Evolutionary conservation across 1,140 invertebrate species (phyloP).

Genomic region (Berghia stephanieae): DNA sequence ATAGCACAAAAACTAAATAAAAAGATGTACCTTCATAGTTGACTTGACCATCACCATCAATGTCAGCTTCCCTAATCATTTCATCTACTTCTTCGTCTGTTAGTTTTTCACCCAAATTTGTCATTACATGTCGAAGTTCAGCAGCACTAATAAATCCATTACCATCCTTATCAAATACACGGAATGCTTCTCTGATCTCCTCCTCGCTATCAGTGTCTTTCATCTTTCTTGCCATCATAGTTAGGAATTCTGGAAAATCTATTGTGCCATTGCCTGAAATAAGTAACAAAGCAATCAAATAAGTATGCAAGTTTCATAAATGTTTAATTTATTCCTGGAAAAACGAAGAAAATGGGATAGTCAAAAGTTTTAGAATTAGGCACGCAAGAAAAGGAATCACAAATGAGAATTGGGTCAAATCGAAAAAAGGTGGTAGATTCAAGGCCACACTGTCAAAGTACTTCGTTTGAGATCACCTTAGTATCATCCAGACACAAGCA

Average conservation of each 20-base stretch:
- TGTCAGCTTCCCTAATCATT: constrained; percentile 92
- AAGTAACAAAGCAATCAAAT: not conserved
- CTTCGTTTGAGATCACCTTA: no score
- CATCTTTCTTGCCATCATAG: constrained; percentile 94
- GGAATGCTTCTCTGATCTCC: constrained; percentile 93
- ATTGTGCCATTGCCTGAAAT: constrained; percentile 96
- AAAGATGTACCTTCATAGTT: constrained; percentile 55
- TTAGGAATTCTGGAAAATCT: constrained; percentile 93
- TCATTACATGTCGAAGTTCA: constrained; percentile 78
- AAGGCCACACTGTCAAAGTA: no score
- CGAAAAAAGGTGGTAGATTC: no score
- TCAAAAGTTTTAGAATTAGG: no score
- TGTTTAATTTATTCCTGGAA: no score
- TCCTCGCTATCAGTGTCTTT: constrained; percentile 99
- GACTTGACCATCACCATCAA: constrained; percentile 78
- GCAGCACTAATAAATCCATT: constrained; percentile 77
- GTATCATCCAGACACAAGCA: no score
- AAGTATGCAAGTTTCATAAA: no score
- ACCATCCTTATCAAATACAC: constrained; percentile 97
- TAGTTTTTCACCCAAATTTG: constrained; percentile 88
- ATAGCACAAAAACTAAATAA: no score
- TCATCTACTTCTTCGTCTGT: constrained; percentile 91
- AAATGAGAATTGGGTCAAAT: no score
- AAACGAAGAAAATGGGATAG: no score
- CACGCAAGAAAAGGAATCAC: no score